These are phyloP conservation scores for Hoplodrina ambigua DNA, from an alignment of 2,888 invertebrate genomes.

Conservation along the genomic window DNA sequence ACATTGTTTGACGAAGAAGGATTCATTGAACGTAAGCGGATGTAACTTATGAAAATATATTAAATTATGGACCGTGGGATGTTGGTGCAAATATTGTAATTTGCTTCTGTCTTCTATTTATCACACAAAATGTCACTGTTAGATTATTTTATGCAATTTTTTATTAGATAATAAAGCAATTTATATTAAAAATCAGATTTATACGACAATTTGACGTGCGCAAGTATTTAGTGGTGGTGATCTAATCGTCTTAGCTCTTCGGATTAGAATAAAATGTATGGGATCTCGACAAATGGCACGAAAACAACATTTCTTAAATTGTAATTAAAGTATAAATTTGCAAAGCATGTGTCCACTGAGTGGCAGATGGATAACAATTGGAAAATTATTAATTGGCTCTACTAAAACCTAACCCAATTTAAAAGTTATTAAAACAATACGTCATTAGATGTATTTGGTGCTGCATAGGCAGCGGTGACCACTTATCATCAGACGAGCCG, in stretches of 20 bases:
- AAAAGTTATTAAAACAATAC: neutral
- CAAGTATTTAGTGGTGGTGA: conserved; percentile 57
- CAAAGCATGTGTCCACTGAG: conserved; percentile 48
- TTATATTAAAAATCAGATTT: conserved; percentile 46
- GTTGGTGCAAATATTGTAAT: conserved; percentile 54
- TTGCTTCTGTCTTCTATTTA: conserved; percentile 46
- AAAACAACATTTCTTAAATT: conserved; percentile 46
- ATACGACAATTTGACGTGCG: conserved; percentile 49
- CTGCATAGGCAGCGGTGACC: too few relatives aligned
- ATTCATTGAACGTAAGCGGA: conserved; percentile 39
- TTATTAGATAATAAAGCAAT: conserved; percentile 40
- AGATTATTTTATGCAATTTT: conserved; percentile 47
- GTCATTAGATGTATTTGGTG: too few relatives aligned
- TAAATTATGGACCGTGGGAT: conserved; percentile 24
- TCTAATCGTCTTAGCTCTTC: conserved; percentile 62
- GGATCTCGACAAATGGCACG: conserved; percentile 58
- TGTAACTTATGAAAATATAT: conserved; percentile 55
- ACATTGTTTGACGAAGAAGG: conserved; percentile 26
- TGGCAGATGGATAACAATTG: neutral
- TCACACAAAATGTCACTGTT: conserved; percentile 52
- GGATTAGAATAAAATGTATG: conserved; percentile 57
- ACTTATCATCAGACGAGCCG: too few relatives aligned
- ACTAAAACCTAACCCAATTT: neutral
- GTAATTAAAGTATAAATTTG: conserved; percentile 46
- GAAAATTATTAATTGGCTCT: neutral